phyloP scores from a whole-genome alignment of 2,797 vertebrate genomes.

The Prunella strophiata region DNA sequence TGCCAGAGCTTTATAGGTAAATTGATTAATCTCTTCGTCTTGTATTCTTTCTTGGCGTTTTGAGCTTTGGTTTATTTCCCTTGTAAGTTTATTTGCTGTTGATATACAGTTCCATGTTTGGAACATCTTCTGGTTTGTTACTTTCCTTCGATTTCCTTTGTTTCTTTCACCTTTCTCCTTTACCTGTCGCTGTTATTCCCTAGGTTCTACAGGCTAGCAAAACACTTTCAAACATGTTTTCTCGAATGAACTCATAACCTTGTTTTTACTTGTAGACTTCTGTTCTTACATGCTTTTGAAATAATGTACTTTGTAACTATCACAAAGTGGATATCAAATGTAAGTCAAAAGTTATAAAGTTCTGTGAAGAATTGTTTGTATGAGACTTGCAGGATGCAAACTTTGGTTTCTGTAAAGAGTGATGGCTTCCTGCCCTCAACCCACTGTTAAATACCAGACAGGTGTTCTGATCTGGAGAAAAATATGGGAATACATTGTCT shows the following conservation, averaged over 20 bases:
- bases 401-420: not conserved
- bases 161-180: not conserved
- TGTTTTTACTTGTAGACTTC: not conserved
- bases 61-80: not conserved
- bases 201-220: not conserved
- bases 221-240: not conserved
- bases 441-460: not conserved
- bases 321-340: not conserved
- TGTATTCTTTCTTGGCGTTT: not conserved
- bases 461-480: not conserved
- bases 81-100: not conserved
- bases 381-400: not conserved
- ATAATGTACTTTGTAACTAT: not conserved
- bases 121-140: not conserved
- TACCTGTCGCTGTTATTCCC: not conserved
- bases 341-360: not conserved
- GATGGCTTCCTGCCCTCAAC: not conserved
- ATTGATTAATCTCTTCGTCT: not conserved
- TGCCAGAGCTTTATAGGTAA: not conserved
- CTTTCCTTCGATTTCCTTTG: not conserved
- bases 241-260: not conserved
- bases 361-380: not conserved
- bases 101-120: not conserved
- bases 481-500: not conserved
- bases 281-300: not conserved